These are phyloP conservation scores for Macrobrachium rosenbergii DNA, from an alignment of 1,140 invertebrate species.

Conservation along the genomic window DNA sequence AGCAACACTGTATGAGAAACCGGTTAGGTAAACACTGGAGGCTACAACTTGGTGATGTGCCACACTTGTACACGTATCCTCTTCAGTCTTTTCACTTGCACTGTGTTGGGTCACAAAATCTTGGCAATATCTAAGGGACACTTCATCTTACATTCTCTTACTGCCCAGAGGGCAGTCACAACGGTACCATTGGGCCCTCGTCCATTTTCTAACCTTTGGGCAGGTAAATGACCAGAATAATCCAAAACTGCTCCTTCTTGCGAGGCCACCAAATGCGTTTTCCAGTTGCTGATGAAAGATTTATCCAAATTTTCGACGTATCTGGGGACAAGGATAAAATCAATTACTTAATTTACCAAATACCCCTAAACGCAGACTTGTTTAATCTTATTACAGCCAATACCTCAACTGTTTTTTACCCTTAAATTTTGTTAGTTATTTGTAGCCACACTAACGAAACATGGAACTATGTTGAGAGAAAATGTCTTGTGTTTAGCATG, in stretches of 20 bases:
- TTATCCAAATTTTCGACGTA: constrained; percentile 62
- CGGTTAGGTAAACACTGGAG: constrained; percentile 21
- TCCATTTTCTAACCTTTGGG: constrained; percentile 88
- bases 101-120: constrained; percentile 64
- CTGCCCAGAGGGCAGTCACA: constrained; percentile 90
- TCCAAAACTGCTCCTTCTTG: constrained; percentile 53
- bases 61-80: constrained; percentile 28
- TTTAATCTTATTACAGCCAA: too few species aligned
- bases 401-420: background rate
- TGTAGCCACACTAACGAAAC: too few species aligned
- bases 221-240: constrained; percentile 71
- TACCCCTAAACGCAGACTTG: too few species aligned
- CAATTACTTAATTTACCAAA: background rate
- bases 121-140: constrained; percentile 79
- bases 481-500: background rate
- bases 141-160: constrained; percentile 93
- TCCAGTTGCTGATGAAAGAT: constrained; percentile 52
- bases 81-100: constrained; percentile 31
- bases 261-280: constrained; percentile 54
- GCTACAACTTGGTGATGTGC: background rate
- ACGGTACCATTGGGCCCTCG: constrained; percentile 84
- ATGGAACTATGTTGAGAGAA: too few species aligned
- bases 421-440: too few species aligned
- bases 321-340: constrained; percentile 7
- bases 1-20: constrained; percentile 49